Evolutionary conservation across 2,888 invertebrate species (phyloP), one percentile per base, ranked within the genome.

Genomic region (Chorisops tibialis): DNA sequence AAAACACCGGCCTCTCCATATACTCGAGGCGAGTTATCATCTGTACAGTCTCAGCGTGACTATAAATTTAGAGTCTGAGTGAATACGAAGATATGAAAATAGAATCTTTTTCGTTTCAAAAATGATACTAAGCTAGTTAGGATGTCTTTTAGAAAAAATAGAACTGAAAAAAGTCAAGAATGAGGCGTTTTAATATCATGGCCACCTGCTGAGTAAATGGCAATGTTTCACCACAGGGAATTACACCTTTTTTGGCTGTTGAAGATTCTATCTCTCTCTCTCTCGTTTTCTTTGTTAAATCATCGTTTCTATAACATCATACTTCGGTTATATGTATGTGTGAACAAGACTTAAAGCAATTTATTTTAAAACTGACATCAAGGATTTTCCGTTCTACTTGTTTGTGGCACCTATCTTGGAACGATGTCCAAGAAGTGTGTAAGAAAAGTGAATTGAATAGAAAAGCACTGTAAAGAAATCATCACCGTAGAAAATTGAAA

Each of bases 141-240:
- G 41, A 5, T 9, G 18, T 24, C 24, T 24, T 24, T 24, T 24
- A 9, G 4, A 41, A 41, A 16, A 41, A 41, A 41, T 11, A 41
- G 12, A 41, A 16, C 11, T 41, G 41, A n/a, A n/a, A 41, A 5
- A n/a, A 41, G 41, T 41, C 11, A 41, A 30, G 30, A 30, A 30
- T 9, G 30, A 30, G 30, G 43, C 56, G 56, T 49, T 59, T 49
- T 49, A 47, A 50, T 59, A 59, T 49, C 48, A 59, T 37, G 41
- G 24, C 30, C 9, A n/a, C 59, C 59, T 41, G 59, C 59, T 59
- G 59, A 19, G 49, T 18, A 18, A 35, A 22, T 48, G 41, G 41
- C 59, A 50, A 37, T 59, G 49, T 24, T 59, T 37, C 59, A 49
- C 59, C 49, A 19, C 50, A 59, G 59, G 59, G 41, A 24, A 49